Evolutionary conservation across 2,888 invertebrate genomes (phyloP), one percentile per base, ranked within the genome.

Genomic region (Sympetrum striolatum): DNA sequence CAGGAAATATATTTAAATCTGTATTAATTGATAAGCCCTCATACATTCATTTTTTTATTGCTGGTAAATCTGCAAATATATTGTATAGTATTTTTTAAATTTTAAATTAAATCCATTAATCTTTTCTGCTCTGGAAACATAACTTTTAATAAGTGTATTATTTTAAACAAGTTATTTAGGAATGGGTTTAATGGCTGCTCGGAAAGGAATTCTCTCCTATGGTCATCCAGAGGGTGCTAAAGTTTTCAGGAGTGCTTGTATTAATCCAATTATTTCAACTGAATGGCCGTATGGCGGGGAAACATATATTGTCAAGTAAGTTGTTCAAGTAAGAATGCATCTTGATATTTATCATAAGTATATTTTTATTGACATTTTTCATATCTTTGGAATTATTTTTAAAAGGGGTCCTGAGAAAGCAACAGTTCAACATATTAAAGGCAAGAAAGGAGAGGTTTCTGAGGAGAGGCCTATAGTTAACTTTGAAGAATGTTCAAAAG

Each of bases 161-260:
- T 91, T 93, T 92, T 93, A 93, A 93, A 94, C 92, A 94, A 99
- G 99, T 93, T 99, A 98, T 94, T 94, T 99, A 91, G 98, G 98
- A 8, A 94, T 98, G 92, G 99, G 99, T 0, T 94, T 99, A 81
- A 97, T 98, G 95, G 98, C 99, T n/a, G 98, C 98, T 0, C 95
- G 99, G 14, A 96, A 97, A 93, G 96, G 96, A 90, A 96, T 98
- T 80, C 95, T 97, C 86, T 95, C 96, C 81, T 93, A 95, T 4
- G 94, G 95, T 91, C 95, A 96, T 92, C 93, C 94, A 0, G 94
- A 94, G 58, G 93, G 94, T 91, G 94, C 93, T 22, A 94, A 94
- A 0, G 93, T 94, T 25, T 93, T 97, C 81, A 94, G 94, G 14
- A 96, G 97, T 53, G 94, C 96, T 86, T 98, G 98, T 93, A 96